These are phyloP conservation scores for Agrochola macilenta DNA, from an alignment of 2,888 invertebrate genomes.

Conservation along the genomic window DNA sequence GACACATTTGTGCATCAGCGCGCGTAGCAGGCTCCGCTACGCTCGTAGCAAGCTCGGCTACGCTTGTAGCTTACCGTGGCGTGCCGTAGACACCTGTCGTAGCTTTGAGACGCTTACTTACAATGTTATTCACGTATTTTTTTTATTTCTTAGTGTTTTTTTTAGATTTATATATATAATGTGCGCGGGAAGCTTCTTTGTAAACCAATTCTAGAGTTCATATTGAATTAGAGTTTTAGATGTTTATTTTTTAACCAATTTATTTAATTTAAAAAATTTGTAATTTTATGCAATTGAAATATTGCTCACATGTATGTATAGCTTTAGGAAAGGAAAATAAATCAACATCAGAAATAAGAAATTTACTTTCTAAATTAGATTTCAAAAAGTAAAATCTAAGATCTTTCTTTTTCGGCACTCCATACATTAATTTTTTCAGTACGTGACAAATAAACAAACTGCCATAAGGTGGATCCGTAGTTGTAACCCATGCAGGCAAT, in stretches of 20 bases:
- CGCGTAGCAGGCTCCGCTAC: conserved; percentile 39
- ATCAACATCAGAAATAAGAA: neutral
- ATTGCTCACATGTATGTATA: neutral
- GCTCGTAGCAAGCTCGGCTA: conserved; percentile 48
- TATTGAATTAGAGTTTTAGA: neutral
- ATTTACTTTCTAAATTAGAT: neutral
- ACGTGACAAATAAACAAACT: conserved; percentile 34
- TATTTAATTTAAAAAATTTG: neutral
- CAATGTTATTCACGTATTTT: conserved; percentile 23
- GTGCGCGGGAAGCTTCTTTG: neutral
- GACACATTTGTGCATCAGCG: conserved; percentile 61
- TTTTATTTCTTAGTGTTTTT: conserved; percentile 9
- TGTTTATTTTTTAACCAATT: neutral
- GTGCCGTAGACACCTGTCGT: conserved; percentile 56
- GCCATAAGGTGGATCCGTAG: too few relatives aligned
- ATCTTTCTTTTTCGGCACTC: neutral
- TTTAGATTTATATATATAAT: neutral
- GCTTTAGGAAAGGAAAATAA: neutral
- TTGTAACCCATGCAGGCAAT: too few relatives aligned
- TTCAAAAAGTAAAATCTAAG: neutral
- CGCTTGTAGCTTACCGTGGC: conserved; percentile 58
- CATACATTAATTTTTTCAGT: conserved; percentile 7
- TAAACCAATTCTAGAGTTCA: neutral
- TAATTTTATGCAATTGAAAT: neutral
- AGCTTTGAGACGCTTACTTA: conserved; percentile 48